A percentile compares a stretch with the other conserved stretches of the same genome.
These are phyloP conservation scores for Drosophila phalerata DNA, from an alignment of 2,888 invertebrate species.

Conservation along the genomic window DNA sequence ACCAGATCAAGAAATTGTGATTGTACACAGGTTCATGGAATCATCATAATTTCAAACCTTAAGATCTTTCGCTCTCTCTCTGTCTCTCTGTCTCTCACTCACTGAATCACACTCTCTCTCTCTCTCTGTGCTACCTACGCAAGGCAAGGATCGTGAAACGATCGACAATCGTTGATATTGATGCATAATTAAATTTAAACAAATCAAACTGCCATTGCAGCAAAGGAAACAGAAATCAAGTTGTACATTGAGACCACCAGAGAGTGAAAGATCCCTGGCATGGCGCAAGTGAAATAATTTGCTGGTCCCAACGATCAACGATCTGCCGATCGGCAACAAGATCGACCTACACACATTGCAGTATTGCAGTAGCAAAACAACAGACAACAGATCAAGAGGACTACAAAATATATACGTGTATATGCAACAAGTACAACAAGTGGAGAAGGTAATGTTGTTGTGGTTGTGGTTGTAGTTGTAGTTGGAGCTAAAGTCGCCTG, in stretches of 20 bases:
- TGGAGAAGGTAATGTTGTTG: constrained; percentile 32
- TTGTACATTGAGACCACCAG: constrained; percentile 79
- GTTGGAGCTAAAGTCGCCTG: constrained; percentile 47
- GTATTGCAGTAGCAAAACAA: constrained; percentile 20
- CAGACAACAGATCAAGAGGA: not conserved
- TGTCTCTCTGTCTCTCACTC: not conserved
- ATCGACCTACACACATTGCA: constrained; percentile 67
- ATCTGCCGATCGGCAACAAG: constrained; percentile 37
- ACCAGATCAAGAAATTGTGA: constrained; percentile 54
- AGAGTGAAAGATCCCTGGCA: constrained; percentile 36
- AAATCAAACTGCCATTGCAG: constrained; percentile 77
- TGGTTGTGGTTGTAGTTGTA: too few species aligned
- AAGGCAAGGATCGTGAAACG: constrained; percentile 36
- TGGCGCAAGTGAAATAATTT: constrained; percentile 77
- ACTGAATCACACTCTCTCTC: too few species aligned
- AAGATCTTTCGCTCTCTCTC: constrained; percentile 1
- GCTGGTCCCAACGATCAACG: constrained; percentile 57
- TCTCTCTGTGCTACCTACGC: constrained; percentile 50
- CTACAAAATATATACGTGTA: not conserved
- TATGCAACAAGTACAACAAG: constrained; percentile 60
- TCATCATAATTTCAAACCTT: constrained; percentile 72
- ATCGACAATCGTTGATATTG: constrained; percentile 74
- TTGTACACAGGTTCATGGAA: constrained; percentile 40
- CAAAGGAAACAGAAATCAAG: constrained; percentile 83
- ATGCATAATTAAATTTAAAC: constrained; percentile 81